Percentiles rank a stretch among this genome's conserved stretches.
Evolutionary conservation across 2,888 invertebrate species (phyloP).

Genomic region (Cryptus viduatorius): DNA sequence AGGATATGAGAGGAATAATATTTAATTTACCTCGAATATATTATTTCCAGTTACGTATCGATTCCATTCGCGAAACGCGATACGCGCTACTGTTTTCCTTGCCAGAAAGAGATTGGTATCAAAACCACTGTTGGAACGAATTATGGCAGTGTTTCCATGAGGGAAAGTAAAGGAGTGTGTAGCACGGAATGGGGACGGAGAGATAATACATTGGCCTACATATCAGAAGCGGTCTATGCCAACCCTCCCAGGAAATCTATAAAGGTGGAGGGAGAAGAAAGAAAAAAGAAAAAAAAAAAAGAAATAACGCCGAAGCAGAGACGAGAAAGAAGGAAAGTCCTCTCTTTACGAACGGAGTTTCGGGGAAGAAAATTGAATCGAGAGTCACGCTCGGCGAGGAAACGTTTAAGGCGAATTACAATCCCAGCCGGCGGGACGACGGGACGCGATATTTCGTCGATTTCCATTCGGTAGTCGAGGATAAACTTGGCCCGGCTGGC

Average conservation of each 20-base stretch:
- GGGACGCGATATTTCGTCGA: conserved; percentile 80
- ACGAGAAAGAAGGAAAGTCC: conserved; percentile 43
- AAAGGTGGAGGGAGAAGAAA: conserved; percentile 15
- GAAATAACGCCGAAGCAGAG: conserved; percentile 12
- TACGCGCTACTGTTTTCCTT: conserved; percentile 61
- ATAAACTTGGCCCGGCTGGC: conserved; percentile 78
- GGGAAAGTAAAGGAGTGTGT: not conserved
- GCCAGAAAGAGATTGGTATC: conserved; percentile 56
- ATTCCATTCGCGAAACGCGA: conserved; percentile 52
- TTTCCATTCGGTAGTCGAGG: conserved; percentile 80
- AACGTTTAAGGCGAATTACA: conserved; percentile 81
- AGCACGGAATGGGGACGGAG: conserved; percentile 20
- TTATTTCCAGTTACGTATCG: conserved; percentile 2
- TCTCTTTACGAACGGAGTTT: conserved; percentile 12
- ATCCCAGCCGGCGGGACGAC: conserved; percentile 70
- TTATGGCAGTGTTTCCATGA: conserved; percentile 44
- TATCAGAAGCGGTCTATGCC: conserved; percentile 46
- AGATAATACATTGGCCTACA: conserved; percentile 60
- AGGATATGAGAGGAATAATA: conserved; percentile 59
- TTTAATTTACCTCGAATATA: conserved; percentile 44
- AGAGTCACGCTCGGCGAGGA: conserved; percentile 79
- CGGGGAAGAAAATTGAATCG: conserved; percentile 75
- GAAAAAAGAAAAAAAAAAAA: no score
- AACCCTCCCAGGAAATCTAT: conserved; percentile 33
- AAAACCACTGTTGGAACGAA: conserved; percentile 65